Conservation (phyloP, 2,888 invertebrate species). For the Drosophila austrosaltans region DNA sequence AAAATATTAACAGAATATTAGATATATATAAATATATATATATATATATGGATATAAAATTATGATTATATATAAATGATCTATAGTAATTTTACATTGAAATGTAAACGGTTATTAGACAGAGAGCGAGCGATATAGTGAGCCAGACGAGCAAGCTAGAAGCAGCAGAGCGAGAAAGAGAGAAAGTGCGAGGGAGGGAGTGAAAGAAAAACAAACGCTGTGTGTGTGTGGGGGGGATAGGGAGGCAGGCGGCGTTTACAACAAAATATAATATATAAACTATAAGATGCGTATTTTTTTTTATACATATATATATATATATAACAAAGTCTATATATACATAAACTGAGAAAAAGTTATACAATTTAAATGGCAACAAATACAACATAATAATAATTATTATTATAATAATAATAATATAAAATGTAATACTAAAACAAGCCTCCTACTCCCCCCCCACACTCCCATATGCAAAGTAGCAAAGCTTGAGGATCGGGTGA, state of each 20-base stretch:
- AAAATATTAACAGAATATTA: constrained; percentile 68
- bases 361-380: constrained; percentile 10
- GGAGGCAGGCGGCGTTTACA: constrained; percentile 1
- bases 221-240: not conserved
- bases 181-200: not conserved
- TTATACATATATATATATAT: constrained; percentile 39
- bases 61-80: constrained; percentile 31
- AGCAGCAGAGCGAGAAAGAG: not conserved
- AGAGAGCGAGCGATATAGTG: constrained; percentile 34
- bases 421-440: constrained; percentile 14
- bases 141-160: not conserved
- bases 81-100: constrained; percentile 39
- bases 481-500: constrained; percentile 2
- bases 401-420: constrained; percentile 32
- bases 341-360: constrained; percentile 21
- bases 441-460: not conserved
- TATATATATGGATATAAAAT: constrained; percentile 31
- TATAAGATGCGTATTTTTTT: constrained; percentile 4
- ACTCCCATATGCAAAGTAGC: constrained; percentile 6
- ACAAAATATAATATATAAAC: constrained; percentile 2
- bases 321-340: constrained; percentile 29
- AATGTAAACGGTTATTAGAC: constrained; percentile 37
- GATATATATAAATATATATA: constrained; percentile 29
- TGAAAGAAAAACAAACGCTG: not conserved
- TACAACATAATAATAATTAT: constrained; percentile 16